These are phyloP conservation scores for Chiridota heheva DNA, from an alignment of 35 echinoderm and acorn worm genomes.

Conservation along the genomic window DNA sequence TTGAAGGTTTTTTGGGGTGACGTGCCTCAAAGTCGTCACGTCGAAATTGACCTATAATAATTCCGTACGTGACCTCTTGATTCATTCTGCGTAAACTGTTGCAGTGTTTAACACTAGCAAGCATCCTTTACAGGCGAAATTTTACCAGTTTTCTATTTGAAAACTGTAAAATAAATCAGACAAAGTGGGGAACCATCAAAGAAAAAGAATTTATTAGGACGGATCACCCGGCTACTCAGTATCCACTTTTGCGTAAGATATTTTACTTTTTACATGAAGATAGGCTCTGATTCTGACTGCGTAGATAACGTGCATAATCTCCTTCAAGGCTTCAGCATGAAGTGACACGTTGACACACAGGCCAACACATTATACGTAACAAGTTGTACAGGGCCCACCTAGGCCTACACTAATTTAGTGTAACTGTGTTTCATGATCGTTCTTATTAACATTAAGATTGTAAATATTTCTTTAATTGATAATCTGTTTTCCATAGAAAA, in stretches of 20 bases:
- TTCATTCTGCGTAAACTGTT: no score
- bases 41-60: no score
- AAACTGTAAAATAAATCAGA: slow-evolving; percentile 48
- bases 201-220: slow-evolving; percentile 72
- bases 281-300: slow-evolving; percentile 5
- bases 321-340: background rate
- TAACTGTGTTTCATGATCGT: background rate
- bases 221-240: slow-evolving; percentile 93
- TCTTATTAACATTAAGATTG: background rate
- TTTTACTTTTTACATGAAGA: background rate
- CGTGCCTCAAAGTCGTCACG: no score
- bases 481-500: background rate
- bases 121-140: no score
- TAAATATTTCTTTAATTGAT: background rate
- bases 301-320: background rate
- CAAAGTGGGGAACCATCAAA: slow-evolving; percentile 72
- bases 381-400: background rate
- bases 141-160: slow-evolving; percentile 39
- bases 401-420: background rate
- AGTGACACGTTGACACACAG: slow-evolving; percentile 61
- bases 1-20: no score
- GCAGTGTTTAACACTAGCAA: no score
- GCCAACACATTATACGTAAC: background rate
- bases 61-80: no score
- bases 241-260: slow-evolving; percentile 84